Conservation (phyloP, 2,113 vertebrate species). For the Ivindomyrus marchei region DNA sequence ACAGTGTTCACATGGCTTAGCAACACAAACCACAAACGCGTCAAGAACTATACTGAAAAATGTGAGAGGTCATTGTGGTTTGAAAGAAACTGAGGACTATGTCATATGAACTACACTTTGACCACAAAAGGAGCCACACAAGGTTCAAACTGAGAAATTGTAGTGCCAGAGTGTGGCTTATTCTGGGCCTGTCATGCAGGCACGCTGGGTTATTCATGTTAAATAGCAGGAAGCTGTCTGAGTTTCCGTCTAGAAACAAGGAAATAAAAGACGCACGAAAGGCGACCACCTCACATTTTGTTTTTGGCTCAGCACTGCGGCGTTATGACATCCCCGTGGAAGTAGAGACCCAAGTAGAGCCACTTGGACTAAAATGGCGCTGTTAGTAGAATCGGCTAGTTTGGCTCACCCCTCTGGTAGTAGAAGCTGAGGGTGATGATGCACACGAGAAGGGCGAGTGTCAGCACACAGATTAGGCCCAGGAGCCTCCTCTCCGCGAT, state of each 20-base stretch:
- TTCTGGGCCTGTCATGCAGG: slow-evolving; percentile 29
- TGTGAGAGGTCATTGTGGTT: neutral
- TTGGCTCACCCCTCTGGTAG: slow-evolving; percentile 74
- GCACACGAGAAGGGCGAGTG: neutral
- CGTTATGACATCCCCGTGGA: neutral
- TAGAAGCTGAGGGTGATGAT: slow-evolving; percentile 58
- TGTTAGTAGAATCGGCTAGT: neutral
- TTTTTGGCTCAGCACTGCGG: neutral
- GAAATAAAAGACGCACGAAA: slow-evolving; percentile 29
- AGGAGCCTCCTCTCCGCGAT: slow-evolving; percentile 66
- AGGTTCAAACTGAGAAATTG: neutral
- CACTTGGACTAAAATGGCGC: neutral
- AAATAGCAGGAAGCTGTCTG: slow-evolving; percentile 58
- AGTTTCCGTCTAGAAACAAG: slow-evolving; percentile 44
- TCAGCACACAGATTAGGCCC: slow-evolving; percentile 45
- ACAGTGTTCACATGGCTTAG: neutral
- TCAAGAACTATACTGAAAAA: neutral
- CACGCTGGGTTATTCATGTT: slow-evolving; percentile 25
- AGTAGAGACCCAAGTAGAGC: neutral
- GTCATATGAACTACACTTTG: neutral
- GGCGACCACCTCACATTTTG: neutral
- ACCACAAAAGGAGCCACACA: neutral
- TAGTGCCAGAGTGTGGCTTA: slow-evolving; percentile 32
- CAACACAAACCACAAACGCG: neutral
- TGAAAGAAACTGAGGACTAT: neutral